Evolutionary conservation across 2,113 vertebrate species (phyloP).

Genomic region (Labrus mixtus): DNA sequence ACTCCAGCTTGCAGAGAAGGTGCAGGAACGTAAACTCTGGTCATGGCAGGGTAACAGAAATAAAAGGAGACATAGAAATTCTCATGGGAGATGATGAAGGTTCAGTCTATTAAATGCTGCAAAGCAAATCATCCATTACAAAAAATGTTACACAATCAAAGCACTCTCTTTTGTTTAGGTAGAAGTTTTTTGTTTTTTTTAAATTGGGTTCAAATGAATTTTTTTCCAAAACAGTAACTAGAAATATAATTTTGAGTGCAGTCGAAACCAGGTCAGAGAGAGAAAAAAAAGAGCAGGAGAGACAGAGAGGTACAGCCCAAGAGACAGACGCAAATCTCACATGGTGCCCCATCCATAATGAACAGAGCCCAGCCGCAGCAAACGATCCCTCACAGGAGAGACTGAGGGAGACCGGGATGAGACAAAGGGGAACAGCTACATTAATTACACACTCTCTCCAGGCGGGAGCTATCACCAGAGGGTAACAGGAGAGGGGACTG

Average conservation of each 20-base stretch:
- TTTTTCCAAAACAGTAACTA: constrained; percentile 49
- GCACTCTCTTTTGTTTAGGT: neutral
- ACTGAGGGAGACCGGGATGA: constrained; percentile 68
- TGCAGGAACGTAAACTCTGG: constrained; percentile 61
- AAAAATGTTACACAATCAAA: constrained; percentile 5
- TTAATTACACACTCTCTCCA: constrained; percentile 80
- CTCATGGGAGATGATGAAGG: constrained; percentile 1
- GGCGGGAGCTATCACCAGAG: constrained; percentile 72
- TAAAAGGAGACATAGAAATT: constrained; percentile 37
- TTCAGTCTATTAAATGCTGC: neutral
- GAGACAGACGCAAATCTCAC: constrained; percentile 63
- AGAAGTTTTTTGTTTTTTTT: neutral
- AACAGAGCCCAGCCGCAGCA: constrained; percentile 61
- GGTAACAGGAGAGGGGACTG: constrained; percentile 50
- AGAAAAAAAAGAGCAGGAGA: constrained; percentile 12
- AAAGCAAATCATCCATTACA: constrained; percentile 22
- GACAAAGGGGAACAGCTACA: constrained; percentile 80
- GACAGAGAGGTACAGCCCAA: constrained; percentile 63
- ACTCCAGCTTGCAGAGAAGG: constrained; percentile 49
- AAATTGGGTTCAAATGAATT: constrained; percentile 41
- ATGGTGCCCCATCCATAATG: constrained; percentile 67
- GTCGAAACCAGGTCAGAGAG: constrained; percentile 74
- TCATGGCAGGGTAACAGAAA: constrained; percentile 39
- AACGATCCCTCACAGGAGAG: constrained; percentile 69
- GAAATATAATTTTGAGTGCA: constrained; percentile 48